phyloP scores from a whole-genome alignment of 1,140 invertebrate genomes.

The Trachelipus rathkii region DNA sequence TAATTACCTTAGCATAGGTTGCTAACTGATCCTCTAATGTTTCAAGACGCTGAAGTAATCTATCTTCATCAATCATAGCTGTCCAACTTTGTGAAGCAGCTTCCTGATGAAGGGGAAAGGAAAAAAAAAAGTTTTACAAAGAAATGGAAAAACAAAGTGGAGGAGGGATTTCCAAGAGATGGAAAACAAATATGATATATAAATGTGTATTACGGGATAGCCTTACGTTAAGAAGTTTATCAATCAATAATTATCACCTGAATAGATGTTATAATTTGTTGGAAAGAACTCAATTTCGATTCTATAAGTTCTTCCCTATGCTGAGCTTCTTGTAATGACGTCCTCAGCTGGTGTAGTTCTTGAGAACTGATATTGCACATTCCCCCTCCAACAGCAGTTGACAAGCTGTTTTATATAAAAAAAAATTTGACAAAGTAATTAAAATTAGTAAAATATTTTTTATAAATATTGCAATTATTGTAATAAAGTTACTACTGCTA shows the following conservation, averaged over 20 bases:
- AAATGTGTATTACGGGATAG: no score
- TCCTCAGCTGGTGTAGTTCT: conserved; percentile 83
- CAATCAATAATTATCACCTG: conserved; percentile 25
- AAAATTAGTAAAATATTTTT: no score
- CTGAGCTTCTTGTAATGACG: conserved; percentile 73
- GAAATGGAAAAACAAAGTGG: no score
- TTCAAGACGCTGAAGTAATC: conserved; percentile 84
- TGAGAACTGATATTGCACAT: conserved; percentile 58
- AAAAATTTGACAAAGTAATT: background rate
- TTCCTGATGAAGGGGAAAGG: conserved; percentile 62
- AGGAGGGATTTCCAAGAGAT: background rate
- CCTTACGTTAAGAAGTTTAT: no score
- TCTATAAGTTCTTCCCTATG: conserved; percentile 82
- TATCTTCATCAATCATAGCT: conserved; percentile 89
- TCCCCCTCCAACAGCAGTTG: conserved; percentile 48
- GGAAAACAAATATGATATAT: background rate
- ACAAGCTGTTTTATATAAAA: conserved; percentile 50
- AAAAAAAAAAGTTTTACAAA: no score
- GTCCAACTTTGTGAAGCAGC: conserved; percentile 84
- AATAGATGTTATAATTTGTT: conserved; percentile 67
- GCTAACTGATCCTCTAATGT: conserved; percentile 84
- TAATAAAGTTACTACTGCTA: no score
- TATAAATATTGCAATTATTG: no score
- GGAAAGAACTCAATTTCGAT: conserved; percentile 74
- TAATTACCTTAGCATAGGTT: conserved; percentile 66